Evolutionary conservation across 2,113 vertebrate genomes (phyloP).

Genomic region (Pseudonaja textilis): DNA sequence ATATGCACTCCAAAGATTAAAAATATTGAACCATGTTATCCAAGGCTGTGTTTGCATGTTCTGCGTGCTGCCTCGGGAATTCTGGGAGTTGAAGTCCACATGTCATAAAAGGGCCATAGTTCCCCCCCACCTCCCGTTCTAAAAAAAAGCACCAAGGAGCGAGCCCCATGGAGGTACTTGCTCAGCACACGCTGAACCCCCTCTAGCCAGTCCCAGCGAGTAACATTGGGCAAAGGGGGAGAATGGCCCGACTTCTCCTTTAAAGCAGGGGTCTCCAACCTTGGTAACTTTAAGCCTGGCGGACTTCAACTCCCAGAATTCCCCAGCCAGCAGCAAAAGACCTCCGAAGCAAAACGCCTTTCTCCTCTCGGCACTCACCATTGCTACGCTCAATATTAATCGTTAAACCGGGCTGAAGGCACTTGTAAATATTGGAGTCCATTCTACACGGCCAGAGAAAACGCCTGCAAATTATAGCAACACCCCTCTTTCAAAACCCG

Average conservation of each 20-base stretch:
- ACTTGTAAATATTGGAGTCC: background rate
- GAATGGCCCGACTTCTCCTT: background rate
- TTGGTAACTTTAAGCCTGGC: too few relatives aligned
- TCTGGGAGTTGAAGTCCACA: background rate
- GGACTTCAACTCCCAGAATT: too few relatives aligned
- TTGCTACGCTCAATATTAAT: constrained; percentile 28
- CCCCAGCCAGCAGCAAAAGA: background rate
- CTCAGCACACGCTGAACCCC: background rate
- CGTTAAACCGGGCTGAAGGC: background rate
- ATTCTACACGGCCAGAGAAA: background rate
- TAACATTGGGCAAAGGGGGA: background rate
- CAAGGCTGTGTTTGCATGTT: background rate
- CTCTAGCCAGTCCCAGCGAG: background rate
- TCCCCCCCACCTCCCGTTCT: background rate
- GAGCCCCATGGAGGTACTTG: background rate
- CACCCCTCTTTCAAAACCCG: background rate
- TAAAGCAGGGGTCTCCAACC: background rate
- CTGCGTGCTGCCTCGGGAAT: background rate
- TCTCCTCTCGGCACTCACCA: background rate
- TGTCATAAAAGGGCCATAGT: background rate
- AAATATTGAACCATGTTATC: background rate
- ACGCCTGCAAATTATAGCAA: background rate
- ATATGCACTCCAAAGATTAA: background rate
- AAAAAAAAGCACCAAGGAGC: background rate
- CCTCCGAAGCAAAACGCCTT: too few relatives aligned